A percentile compares a stretch with the other conserved stretches of the same genome.
Evolutionary conservation across 1,140 invertebrate genomes (phyloP).

Genomic region (Antheraea pernyi): DNA sequence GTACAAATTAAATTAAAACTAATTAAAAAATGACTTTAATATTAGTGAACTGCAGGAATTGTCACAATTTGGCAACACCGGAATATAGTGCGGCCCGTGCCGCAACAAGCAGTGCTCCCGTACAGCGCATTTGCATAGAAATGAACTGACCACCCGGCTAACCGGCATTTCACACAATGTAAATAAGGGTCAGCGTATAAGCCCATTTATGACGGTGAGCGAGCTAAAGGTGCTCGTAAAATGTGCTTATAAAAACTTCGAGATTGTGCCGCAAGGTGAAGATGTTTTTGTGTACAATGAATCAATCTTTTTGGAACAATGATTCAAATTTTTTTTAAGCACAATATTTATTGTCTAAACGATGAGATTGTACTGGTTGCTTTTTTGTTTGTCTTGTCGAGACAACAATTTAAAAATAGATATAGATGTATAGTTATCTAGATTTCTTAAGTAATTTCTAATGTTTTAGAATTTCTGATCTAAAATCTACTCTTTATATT

Average conservation of each 20-base stretch:
- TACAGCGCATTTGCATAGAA: conserved; percentile 61
- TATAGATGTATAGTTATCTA: too few species aligned
- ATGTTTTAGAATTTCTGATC: too few species aligned
- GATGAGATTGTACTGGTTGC: too few species aligned
- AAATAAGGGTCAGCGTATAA: conserved; percentile 41
- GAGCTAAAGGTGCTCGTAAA: neutral
- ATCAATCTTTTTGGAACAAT: too few species aligned
- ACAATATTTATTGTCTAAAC: neutral
- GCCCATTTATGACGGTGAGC: neutral
- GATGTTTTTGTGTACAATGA: neutral
- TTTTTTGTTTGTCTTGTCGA: too few species aligned
- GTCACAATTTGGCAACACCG: neutral
- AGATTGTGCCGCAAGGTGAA: neutral
- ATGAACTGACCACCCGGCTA: conserved; percentile 47
- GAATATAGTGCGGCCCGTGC: neutral
- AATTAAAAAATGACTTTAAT: neutral
- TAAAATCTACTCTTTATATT: too few species aligned
- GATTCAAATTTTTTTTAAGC: too few species aligned
- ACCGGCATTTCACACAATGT: conserved; percentile 63
- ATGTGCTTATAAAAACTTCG: neutral
- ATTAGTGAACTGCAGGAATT: neutral
- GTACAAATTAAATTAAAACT: too few species aligned
- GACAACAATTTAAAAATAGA: too few species aligned
- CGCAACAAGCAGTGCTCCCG: conserved; percentile 9
- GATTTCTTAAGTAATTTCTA: too few species aligned